Percentiles rank a stretch among this genome's conserved stretches.
phyloP scores from a whole-genome alignment of 2,797 vertebrate genomes.

The Chiloscyllium punctatum region DNA sequence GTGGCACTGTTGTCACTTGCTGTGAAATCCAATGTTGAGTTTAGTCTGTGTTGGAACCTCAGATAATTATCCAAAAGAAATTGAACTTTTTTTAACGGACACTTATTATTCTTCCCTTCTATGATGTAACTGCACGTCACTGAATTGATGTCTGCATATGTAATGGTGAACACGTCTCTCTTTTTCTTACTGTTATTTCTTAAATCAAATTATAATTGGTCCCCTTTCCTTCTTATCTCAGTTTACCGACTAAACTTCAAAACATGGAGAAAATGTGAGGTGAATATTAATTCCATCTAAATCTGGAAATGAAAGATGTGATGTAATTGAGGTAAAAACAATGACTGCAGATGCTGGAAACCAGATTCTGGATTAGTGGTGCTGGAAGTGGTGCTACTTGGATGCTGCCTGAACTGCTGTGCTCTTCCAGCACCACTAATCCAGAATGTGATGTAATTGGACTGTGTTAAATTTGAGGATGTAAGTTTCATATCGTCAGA shows the following conservation, averaged over 20 bases:
- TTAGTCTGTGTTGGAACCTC: not conserved
- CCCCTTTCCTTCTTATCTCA: not conserved
- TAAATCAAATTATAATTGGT: not conserved
- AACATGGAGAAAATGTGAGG: not conserved
- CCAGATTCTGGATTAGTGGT: no score
- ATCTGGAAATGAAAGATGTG: not conserved
- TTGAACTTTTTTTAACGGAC: not conserved
- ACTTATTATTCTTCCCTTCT: not conserved
- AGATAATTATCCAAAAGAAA: not conserved
- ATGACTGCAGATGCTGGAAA: no score
- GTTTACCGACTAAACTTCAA: not conserved
- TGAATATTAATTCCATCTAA: not conserved
- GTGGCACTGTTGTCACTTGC: not conserved
- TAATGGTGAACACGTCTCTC: not conserved
- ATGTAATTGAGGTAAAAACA: no score
- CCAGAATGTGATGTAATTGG: not conserved
- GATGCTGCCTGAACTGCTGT: no score
- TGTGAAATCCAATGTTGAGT: not conserved
- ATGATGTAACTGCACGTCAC: not conserved
- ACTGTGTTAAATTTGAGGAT: slow-evolving; percentile 1
- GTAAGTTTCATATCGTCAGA: not conserved
- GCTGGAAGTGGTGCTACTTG: no score
- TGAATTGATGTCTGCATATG: not conserved
- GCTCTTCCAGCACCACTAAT: no score
- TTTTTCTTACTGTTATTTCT: not conserved